These are phyloP conservation scores for Pangasius krempfi DNA, from an alignment of 2,797 vertebrate species.

Conservation along the genomic window DNA sequence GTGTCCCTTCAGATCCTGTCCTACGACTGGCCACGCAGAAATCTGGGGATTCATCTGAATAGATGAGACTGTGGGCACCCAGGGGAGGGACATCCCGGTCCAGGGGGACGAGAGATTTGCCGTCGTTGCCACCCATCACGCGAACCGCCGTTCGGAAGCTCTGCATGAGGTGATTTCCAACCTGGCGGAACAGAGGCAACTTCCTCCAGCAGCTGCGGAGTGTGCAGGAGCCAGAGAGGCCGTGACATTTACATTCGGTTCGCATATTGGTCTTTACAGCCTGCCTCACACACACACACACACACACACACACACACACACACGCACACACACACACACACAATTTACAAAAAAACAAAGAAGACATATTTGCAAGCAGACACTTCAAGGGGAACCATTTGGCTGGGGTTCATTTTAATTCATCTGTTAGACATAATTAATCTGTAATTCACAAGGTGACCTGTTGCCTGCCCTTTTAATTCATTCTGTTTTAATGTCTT, in stretches of 20 bases:
- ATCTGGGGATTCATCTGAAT: conserved; percentile 82
- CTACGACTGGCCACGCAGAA: conserved; percentile 83
- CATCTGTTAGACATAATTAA: background rate
- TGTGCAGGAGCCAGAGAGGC: conserved; percentile 84
- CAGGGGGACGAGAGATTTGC: conserved; percentile 80
- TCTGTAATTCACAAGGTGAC: background rate
- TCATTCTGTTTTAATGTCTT: background rate
- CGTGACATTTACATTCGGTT: conserved; percentile 86
- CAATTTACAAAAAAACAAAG: background rate
- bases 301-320: conserved; percentile 20
- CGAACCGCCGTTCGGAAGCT: conserved; percentile 81
- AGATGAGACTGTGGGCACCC: conserved; percentile 80
- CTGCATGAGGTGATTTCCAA: conserved; percentile 80
- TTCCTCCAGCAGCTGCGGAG: conserved; percentile 86
- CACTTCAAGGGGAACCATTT: background rate
- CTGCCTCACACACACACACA: conserved; percentile 62
- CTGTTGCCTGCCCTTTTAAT: background rate
- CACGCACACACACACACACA: conserved; percentile 20
- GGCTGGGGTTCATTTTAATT: background rate
- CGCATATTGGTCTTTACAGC: conserved; percentile 82
- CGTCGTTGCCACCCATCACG: conserved; percentile 86
- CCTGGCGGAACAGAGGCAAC: conserved; percentile 84
- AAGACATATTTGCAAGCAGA: background rate
- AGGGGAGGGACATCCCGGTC: conserved; percentile 76
- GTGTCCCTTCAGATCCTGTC: conserved; percentile 80